These are phyloP conservation scores for Nothobranchius furzeri DNA, from an alignment of 2,113 vertebrate species.

Conservation along the genomic window DNA sequence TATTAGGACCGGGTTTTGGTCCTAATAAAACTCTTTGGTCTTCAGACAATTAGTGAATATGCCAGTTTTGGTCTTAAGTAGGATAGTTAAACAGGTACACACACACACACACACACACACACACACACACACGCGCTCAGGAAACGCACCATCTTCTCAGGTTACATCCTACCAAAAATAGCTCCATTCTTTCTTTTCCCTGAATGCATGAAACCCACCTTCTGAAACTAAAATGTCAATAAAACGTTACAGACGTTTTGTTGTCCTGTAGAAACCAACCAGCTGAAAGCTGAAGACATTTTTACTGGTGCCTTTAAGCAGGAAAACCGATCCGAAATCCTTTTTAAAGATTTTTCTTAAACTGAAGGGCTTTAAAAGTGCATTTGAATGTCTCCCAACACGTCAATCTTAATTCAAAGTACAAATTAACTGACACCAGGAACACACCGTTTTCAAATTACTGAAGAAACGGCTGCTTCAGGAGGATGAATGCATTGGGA, in stretches of 20 bases:
- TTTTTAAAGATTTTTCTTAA: slow-evolving; percentile 1
- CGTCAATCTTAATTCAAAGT: slow-evolving; percentile 30
- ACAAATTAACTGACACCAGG: neutral
- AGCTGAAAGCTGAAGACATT: neutral
- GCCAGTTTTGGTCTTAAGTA: no score
- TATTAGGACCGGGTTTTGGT: no score
- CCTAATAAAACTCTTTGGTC: no score
- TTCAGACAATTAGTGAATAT: no score
- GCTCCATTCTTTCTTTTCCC: neutral
- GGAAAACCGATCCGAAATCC: slow-evolving; percentile 10
- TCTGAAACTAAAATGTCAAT: slow-evolving; percentile 9
- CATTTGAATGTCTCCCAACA: neutral
- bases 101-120: neutral
- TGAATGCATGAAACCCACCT: neutral
- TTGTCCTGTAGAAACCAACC: neutral
- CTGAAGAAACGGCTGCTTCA: slow-evolving; percentile 5
- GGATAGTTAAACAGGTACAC: no score
- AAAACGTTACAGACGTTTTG: neutral
- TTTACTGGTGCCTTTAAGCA: neutral
- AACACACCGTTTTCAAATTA: slow-evolving; percentile 17
- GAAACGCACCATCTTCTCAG: slow-evolving; percentile 14
- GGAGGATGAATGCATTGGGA: neutral
- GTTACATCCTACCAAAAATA: slow-evolving; percentile 10
- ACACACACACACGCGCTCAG: neutral
- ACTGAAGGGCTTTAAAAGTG: slow-evolving; percentile 19